Conservation (phyloP, 1,140 invertebrate species). For the Protaetia brevitarsis region DNA sequence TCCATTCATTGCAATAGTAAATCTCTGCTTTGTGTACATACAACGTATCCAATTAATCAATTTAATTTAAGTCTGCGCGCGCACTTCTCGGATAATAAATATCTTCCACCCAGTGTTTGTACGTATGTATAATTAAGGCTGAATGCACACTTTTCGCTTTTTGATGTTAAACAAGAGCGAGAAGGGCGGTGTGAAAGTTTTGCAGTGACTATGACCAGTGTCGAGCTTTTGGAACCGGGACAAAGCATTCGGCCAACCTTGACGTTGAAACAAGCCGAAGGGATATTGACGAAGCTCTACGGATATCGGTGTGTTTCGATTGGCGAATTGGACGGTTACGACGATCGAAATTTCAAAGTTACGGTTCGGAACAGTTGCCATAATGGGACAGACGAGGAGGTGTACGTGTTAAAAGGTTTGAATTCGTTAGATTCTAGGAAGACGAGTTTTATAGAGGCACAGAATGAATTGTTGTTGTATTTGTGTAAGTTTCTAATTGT, state of each 20-base stretch:
- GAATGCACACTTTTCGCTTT: too few species aligned
- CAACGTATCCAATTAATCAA: too few species aligned
- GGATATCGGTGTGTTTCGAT: conserved; percentile 63
- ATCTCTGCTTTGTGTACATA: too few species aligned
- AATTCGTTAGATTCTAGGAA: conserved; percentile 77
- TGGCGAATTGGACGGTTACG: conserved; percentile 73
- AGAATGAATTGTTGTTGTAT: conserved; percentile 66
- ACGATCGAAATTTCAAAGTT: conserved; percentile 72
- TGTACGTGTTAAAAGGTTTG: conserved; percentile 78
- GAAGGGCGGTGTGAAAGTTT: too few species aligned
- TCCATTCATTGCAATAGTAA: too few species aligned
- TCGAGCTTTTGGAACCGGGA: too few species aligned
- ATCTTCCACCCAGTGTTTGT: too few species aligned
- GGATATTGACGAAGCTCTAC: conserved; percentile 54
- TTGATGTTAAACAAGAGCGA: too few species aligned
- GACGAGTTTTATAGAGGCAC: conserved; percentile 62
- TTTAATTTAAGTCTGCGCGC: too few species aligned
- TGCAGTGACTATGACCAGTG: too few species aligned
- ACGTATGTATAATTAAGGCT: too few species aligned
- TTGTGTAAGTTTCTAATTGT: conserved; percentile 62
- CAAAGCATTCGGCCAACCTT: background rate
- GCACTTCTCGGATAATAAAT: too few species aligned
- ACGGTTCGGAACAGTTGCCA: conserved; percentile 34
- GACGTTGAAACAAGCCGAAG: background rate
- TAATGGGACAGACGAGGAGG: conserved; percentile 46